Base-by-base conservation (phyloP, 92 coral and sea anemone genomes). In the Metridium senile region DNA sequence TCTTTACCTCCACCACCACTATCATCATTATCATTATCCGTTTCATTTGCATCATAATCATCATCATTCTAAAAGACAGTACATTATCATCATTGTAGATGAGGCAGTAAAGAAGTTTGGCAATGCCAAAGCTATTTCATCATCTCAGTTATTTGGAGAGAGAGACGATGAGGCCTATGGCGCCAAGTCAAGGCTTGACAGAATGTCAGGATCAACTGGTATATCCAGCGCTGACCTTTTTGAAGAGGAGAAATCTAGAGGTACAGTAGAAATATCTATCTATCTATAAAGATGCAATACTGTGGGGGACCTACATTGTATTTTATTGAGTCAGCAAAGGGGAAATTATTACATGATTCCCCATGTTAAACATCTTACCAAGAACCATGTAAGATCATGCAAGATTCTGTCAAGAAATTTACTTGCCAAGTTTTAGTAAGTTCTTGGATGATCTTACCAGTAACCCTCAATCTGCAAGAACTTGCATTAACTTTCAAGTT, bases 181-280 rank as follows among this genome's bases (percentile, higher is more conserved):
- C 1, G 75, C 90, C 46, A 89, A 93, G 86, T 85, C 93, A 18
- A 82, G 94, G 20, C 70, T 96, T 65, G 99, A 96, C 32, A 90
- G 97, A 34, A 86, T 87, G 89, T 76, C 83, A 11, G 88, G 88
- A 1, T 93, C 99, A 28, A 78, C 85, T 39, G 89, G 96, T 1
- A 80, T 96, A 58, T 92, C 97, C 20, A 96, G 99, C 81, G 99
- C 99, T 17, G 99, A 96, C 49, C 75, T 96, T 31, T 96, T 96
- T 89, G 98, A 90, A 32, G 74, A 81, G 13, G 78, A 74, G 67
- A 72, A 25, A 29, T 78, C 64, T 20, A 32, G 80, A 64, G 74
- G 80, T 72, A 7, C 13, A 26, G 11, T 2, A 11, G n/a, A n/a
- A n/a, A n/a, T n/a, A n/a, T n/a, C n/a, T n/a, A n/a, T n/a, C 9